Percentiles rank a stretch among this genome's conserved stretches.
These are phyloP conservation scores for Pseudorhombus dupliciocellatus DNA, from an alignment of 2,113 vertebrate species.

Conservation along the genomic window DNA sequence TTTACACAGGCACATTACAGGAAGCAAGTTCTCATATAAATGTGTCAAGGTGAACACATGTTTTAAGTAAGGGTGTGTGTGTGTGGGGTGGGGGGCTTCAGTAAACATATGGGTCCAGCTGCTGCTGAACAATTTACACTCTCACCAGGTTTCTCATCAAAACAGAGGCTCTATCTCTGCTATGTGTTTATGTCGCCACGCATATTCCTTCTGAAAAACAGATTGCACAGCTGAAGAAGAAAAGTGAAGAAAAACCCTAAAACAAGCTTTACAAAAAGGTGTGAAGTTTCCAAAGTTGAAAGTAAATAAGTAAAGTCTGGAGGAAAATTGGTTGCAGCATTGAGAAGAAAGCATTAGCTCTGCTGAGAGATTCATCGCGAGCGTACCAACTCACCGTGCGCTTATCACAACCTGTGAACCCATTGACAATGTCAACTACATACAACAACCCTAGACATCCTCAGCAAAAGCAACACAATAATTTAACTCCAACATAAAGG, in stretches of 20 bases:
- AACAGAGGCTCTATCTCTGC: neutral
- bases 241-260: constrained; percentile 7
- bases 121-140: neutral
- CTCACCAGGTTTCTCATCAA: constrained; percentile 4
- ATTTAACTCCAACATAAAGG: neutral
- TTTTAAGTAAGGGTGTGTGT: neutral
- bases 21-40: too few species aligned
- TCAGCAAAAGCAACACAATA: neutral
- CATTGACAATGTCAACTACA: neutral
- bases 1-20: too few species aligned
- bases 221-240: constrained; percentile 14
- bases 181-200: neutral
- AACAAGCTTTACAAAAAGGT: constrained; percentile 7
- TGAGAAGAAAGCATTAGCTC: neutral
- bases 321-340: constrained; percentile 1
- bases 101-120: neutral
- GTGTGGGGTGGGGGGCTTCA: neutral
- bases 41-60: too few species aligned
- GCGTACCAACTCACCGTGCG: neutral
- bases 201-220: constrained; percentile 19
- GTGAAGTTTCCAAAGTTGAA: neutral
- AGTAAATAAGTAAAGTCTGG: neutral
- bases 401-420: constrained; percentile 5
- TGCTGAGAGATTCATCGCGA: constrained; percentile 1
- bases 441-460: neutral